A percentile compares a stretch with the other conserved stretches of the same genome.
Conservation (phyloP, 1,140 invertebrate species). For the Drosophila simulans region DNA sequence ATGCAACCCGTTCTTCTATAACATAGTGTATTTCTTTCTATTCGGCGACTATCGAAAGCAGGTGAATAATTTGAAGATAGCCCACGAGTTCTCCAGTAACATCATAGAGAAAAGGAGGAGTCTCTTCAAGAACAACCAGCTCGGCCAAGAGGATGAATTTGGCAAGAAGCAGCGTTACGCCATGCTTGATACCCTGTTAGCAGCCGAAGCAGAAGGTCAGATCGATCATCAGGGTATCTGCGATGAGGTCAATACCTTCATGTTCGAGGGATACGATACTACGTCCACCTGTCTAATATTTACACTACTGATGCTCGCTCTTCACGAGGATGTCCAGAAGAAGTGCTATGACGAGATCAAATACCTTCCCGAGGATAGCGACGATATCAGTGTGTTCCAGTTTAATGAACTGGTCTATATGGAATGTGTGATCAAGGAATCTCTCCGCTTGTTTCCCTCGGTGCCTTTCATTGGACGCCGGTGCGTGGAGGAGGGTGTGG, state of each 20-base stretch:
- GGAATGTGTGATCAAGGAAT: constrained; percentile 88
- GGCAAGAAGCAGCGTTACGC: constrained; percentile 87
- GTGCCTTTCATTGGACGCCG: constrained; percentile 88
- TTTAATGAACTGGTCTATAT: constrained; percentile 87
- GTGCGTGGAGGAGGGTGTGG: constrained; percentile 85
- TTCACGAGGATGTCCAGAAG: constrained; percentile 88
- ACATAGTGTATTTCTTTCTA: constrained; percentile 42
- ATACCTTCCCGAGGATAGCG: constrained; percentile 26
- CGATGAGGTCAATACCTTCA: constrained; percentile 94
- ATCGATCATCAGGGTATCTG: constrained; percentile 89
- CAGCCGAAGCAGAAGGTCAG: constrained; percentile 85
- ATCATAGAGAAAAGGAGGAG: constrained; percentile 66
- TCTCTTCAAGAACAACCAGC: constrained; percentile 26
- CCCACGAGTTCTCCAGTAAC: constrained; percentile 69
- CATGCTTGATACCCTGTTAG: constrained; percentile 92
- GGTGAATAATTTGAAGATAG: constrained; percentile 48
- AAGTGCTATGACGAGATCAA: constrained; percentile 86
- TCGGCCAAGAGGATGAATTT: constrained; percentile 10
- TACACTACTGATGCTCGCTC: constrained; percentile 86
- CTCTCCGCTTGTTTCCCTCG: constrained; percentile 88
- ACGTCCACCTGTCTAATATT: constrained; percentile 87
- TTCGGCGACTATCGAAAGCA: constrained; percentile 59
- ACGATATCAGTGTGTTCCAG: constrained; percentile 85
- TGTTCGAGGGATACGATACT: constrained; percentile 92
- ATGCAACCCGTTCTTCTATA: constrained; percentile 66